These are phyloP conservation scores for Atlantisia rogersi DNA, from an alignment of 2,113 vertebrate genomes.

Conservation along the genomic window DNA sequence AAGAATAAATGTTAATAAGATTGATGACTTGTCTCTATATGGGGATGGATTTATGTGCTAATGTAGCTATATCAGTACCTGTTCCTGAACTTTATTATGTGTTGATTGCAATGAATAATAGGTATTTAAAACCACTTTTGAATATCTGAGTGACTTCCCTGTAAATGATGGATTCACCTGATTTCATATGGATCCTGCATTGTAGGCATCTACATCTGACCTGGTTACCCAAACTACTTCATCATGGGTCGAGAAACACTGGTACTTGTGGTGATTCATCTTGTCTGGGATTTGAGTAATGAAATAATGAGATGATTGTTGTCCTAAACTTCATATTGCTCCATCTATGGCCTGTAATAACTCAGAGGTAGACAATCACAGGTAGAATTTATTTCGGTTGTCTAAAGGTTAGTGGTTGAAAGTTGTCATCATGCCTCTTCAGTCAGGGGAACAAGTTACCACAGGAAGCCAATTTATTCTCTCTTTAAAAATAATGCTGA, in stretches of 20 bases:
- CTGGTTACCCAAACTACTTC: neutral
- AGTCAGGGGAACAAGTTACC: neutral
- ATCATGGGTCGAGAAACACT: neutral
- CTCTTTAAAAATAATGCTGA: neutral
- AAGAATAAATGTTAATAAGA: neutral
- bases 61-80: neutral
- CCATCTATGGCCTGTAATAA: rapidly evolving
- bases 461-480: neutral
- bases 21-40: neutral
- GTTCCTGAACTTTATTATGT: neutral
- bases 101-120: neutral
- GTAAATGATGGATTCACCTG: neutral
- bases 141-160: neutral
- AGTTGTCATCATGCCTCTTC: neutral
- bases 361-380: neutral
- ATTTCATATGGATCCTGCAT: neutral
- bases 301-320: neutral
- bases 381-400: neutral
- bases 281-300: neutral
- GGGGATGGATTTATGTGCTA: neutral
- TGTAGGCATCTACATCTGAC: neutral
- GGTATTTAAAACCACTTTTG: neutral
- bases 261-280: neutral
- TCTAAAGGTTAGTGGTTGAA: neutral
- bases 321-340: neutral